Conservation (phyloP, 92 coral and sea anemone genomes). For the Muricea muricata region DNA sequence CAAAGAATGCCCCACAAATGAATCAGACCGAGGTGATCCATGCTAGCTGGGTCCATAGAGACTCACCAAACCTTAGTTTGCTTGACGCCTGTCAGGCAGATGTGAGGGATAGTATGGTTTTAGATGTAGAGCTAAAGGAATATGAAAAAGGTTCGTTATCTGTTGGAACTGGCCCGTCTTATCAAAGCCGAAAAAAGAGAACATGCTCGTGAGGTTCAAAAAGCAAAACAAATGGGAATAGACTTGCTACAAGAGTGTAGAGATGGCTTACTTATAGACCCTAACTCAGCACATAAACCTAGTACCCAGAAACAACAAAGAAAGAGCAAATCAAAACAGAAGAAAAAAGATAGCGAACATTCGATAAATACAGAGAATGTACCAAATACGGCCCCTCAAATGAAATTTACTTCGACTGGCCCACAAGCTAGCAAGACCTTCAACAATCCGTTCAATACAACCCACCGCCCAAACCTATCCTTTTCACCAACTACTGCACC, state of each 20-base stretch:
- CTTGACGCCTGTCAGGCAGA: slow-evolving; percentile 51
- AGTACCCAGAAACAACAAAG: neutral
- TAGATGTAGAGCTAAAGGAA: slow-evolving; percentile 45
- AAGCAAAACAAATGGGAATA: slow-evolving; percentile 29
- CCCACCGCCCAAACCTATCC: no score
- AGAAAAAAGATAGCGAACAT: no score
- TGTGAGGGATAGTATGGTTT: slow-evolving; percentile 22
- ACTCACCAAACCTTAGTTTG: slow-evolving; percentile 22
- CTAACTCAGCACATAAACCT: neutral
- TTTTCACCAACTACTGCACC: no score
- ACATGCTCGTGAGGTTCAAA: slow-evolving; percentile 14
- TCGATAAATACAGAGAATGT: no score
- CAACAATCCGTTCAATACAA: no score
- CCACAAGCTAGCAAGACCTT: no score
- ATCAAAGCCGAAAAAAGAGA: neutral
- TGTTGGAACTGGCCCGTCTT: slow-evolving; percentile 45
- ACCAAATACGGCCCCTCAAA: no score
- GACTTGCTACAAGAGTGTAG: slow-evolving; percentile 26
- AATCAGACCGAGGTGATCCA: slow-evolving; percentile 70
- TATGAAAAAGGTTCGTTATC: slow-evolving; percentile 26
- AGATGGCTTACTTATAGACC: neutral
- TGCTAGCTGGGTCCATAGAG: slow-evolving; percentile 73
- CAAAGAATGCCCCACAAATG: slow-evolving; percentile 55
- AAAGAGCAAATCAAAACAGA: no score
- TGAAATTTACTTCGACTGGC: no score